Conservation (phyloP, 2,888 invertebrate species). For the Melanophora roralis region DNA sequence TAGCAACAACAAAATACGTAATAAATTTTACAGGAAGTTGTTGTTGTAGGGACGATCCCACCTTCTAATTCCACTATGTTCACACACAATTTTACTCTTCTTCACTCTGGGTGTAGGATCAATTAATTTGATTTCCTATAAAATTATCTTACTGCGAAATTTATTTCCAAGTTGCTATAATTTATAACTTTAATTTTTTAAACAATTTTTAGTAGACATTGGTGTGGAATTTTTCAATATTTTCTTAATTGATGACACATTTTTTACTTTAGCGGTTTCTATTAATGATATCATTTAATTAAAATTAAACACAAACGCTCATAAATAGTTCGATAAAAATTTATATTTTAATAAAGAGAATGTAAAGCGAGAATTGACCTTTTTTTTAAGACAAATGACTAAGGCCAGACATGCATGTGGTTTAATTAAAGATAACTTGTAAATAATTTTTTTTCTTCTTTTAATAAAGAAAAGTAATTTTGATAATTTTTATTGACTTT, state of each 20-base stretch:
- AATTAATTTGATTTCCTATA: too few species aligned
- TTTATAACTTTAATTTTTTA: too few species aligned
- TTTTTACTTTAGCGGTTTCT: not conserved
- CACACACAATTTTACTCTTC: too few species aligned
- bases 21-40: too few species aligned
- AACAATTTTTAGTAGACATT: not conserved
- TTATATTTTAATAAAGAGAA: conserved; percentile 49
- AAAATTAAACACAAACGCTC: conserved; percentile 31
- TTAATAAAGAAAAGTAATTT: conserved; percentile 26
- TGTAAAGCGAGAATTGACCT: not conserved
- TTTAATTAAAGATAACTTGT: conserved; percentile 43
- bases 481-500: conserved; percentile 31
- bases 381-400: conserved; percentile 1
- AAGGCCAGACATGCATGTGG: conserved; percentile 7
- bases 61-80: too few species aligned
- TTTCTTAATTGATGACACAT: conserved; percentile 55
- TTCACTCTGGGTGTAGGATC: too few species aligned
- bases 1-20: too few species aligned
- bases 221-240: not conserved
- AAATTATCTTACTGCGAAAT: too few species aligned
- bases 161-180: too few species aligned
- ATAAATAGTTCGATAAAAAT: conserved; percentile 59
- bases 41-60: too few species aligned
- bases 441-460: not conserved
- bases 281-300: conserved; percentile 40